These are phyloP conservation scores for Heliothis virescens DNA, from an alignment of 1,140 invertebrate genomes.

Conservation along the genomic window DNA sequence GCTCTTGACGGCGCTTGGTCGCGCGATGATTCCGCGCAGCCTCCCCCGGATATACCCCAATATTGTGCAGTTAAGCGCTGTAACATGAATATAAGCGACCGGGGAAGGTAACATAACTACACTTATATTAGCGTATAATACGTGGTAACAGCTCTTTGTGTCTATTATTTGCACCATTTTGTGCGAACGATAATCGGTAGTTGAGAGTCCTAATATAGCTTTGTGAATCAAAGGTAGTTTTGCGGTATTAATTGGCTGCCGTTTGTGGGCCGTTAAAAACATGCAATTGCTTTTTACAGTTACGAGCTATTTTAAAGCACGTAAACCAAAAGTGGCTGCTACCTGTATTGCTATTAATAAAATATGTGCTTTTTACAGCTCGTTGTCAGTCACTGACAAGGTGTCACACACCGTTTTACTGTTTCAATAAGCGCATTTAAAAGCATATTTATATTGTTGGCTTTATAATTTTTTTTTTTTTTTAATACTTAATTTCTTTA, in stretches of 20 bases:
- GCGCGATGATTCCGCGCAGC: conserved; percentile 5
- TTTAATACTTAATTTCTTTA: too few species aligned
- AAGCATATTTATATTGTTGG: conserved; percentile 7
- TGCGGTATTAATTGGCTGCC: too few species aligned
- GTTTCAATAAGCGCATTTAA: conserved; percentile 30
- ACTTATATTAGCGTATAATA: neutral
- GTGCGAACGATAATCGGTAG: neutral
- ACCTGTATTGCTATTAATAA: neutral
- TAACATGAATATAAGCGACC: conserved; percentile 16
- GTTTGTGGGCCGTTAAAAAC: too few species aligned
- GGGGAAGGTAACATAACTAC: conserved; percentile 2
- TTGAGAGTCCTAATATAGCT: neutral
- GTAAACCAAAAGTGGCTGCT: neutral
- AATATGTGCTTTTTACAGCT: conserved; percentile 9
- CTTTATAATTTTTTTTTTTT: too few species aligned
- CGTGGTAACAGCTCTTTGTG: too few species aligned
- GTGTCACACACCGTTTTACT: conserved; percentile 24
- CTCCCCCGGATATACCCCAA: conserved; percentile 3
- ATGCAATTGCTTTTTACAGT: neutral
- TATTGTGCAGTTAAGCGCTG: conserved; percentile 35
- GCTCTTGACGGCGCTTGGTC: conserved; percentile 5
- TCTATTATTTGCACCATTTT: neutral
- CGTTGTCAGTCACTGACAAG: conserved; percentile 4
- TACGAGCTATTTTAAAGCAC: neutral
- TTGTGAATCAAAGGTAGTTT: too few species aligned